Evolutionary conservation across 2,113 vertebrate species (phyloP).

Genomic region (Neotragus pygmaeus): DNA sequence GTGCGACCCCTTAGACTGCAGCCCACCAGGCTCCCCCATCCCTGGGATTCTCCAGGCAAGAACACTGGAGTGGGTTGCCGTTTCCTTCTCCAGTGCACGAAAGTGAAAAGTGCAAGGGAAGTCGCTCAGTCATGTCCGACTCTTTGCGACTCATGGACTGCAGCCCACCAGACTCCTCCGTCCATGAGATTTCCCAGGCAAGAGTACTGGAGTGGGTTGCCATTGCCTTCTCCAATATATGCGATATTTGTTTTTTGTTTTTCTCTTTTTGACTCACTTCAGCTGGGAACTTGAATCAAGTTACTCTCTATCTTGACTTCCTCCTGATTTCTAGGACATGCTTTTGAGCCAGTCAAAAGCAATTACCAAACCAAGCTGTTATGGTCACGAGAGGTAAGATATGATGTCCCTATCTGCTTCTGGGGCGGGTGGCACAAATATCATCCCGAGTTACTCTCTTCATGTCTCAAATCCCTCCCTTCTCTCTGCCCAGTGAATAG

Average conservation of each 20-base stretch:
- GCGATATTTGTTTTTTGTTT: not conserved
- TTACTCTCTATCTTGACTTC: not conserved
- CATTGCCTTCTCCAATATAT: not conserved
- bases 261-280: not conserved
- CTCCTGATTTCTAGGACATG: not conserved
- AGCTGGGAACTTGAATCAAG: not conserved
- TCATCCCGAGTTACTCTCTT: not conserved
- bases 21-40: no score
- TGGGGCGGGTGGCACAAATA: not conserved
- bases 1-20: no score
- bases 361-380: not conserved
- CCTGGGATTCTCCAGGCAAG: no score
- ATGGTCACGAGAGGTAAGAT: not conserved
- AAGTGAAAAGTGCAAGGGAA: no score
- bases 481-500: not conserved
- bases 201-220: no score
- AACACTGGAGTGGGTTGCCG: no score
- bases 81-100: no score
- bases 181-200: no score
- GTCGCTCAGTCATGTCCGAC: accelerated
- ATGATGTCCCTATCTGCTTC: not conserved
- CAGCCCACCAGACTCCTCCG: no score
- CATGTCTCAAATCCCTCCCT: not conserved
- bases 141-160: no score
- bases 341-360: not conserved